These are phyloP conservation scores for Pterostichus madidus DNA, from an alignment of 2,888 invertebrate genomes.

Conservation along the genomic window DNA sequence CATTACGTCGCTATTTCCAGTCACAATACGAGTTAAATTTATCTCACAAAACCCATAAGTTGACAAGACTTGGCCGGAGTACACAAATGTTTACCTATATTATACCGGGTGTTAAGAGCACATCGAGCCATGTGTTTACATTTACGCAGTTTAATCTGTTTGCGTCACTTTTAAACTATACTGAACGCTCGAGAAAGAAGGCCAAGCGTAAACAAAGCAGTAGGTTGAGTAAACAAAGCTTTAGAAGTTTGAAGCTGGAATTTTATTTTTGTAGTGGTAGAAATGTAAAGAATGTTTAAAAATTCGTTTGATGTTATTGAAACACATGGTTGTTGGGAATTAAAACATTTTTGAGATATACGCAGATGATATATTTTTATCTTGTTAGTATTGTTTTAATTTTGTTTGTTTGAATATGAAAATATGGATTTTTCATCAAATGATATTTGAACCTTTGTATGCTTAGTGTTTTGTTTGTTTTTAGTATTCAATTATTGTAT, in stretches of 20 bases:
- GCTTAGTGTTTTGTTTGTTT: too few species aligned
- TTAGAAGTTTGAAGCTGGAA: neutral
- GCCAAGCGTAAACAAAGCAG: conserved; percentile 18
- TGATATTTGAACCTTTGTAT: too few species aligned
- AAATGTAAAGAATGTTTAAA: conserved; percentile 28
- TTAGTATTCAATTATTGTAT: too few species aligned
- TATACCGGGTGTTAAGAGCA: too few species aligned
- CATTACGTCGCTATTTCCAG: neutral
- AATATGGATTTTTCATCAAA: too few species aligned
- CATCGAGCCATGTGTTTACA: too few species aligned
- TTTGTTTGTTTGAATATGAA: too few species aligned
- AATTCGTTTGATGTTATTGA: conserved; percentile 19
- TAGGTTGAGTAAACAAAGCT: neutral
- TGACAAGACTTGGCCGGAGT: neutral
- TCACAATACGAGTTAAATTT: neutral
- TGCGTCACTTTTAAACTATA: neutral
- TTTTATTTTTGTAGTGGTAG: neutral
- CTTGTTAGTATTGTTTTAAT: too few species aligned
- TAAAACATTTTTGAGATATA: neutral
- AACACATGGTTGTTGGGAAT: neutral
- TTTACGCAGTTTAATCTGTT: too few species aligned
- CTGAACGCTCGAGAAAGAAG: neutral
- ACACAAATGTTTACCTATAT: neutral
- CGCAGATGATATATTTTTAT: too few species aligned
- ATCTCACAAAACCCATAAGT: neutral